Base-by-base conservation (phyloP, 2,113 vertebrate genomes). In the Pimephales promelas region DNA sequence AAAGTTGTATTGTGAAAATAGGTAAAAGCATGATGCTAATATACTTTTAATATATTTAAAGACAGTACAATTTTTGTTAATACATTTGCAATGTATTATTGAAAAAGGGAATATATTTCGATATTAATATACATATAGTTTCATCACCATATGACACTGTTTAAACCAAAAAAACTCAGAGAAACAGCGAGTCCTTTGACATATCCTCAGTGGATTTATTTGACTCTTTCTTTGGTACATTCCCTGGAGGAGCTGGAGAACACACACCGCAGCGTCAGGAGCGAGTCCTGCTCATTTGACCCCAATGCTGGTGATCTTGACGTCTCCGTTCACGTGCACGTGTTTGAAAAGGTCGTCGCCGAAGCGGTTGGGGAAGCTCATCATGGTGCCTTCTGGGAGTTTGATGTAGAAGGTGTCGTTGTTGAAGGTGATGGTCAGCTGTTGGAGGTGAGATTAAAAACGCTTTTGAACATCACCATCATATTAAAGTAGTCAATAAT, bases 301-400 rank as follows among this genome's bases (percentile, higher is more conserved):
- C 86, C 94, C 93, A 31, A 95, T 40, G 73, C 93, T 86, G 1
- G 85, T 0, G 34, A 95, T 59, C 88, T 59, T 91, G 0, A 90
- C 92, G 0, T 90, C 92, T 0, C 93, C 94, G 2, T 4, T 2
- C 49, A 95, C 81, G 0, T 90, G 22, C 0, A 95, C 86, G 89
- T 87, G 88, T 1, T 88, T 87, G 90, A 93, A 93, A 83, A 91
- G 90, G 76, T 92, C 87, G 10, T 94, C 93, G 0, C 92, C 93
- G 3, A 92, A 88, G 0, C 93, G 92, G 86, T 95, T 95, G 47
- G 94, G 92, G 87, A 95, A 95, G 80, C 82, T 83, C 4, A 92
- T 36, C 90, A 90, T 91, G 80, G 40, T 81, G 34, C 90, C 94
- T 0, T 93, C 90, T 0, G 93, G 90, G 1, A 95, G 91, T 52